A percentile compares a stretch with the other conserved stretches of the same genome.
Evolutionary conservation across 1,140 invertebrate genomes (phyloP).

Genomic region (Eupristina koningsbergeri): DNA sequence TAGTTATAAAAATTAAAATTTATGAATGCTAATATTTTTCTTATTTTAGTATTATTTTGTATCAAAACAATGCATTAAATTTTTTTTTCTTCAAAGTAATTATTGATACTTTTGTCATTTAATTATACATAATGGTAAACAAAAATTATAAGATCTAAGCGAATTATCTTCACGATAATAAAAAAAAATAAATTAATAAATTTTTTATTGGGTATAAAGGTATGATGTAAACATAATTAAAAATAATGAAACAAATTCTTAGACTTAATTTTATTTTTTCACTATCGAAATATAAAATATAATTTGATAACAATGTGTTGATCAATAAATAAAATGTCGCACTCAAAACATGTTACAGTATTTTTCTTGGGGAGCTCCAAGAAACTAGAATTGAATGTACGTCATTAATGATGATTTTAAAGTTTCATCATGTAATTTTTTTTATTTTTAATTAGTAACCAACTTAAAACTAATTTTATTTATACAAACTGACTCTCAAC

Average conservation of each 20-base stretch:
- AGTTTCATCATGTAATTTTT: slow-evolving; percentile 1
- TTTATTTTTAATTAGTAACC: slow-evolving; percentile 26
- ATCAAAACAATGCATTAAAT: too few species aligned
- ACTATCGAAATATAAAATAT: slow-evolving; percentile 52
- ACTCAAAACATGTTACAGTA: slow-evolving; percentile 40
- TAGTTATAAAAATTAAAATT: too few species aligned
- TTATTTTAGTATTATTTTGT: too few species aligned
- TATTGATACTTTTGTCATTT: too few species aligned
- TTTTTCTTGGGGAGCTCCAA: slow-evolving; percentile 16
- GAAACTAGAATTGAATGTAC: slow-evolving; percentile 33
- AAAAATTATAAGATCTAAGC: too few species aligned
- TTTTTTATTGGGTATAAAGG: not conserved
- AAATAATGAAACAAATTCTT: not conserved
- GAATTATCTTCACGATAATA: too few species aligned
- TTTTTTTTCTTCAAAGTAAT: too few species aligned
- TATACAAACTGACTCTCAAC: slow-evolving; percentile 44
- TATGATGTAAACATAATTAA: not conserved
- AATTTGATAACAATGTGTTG: slow-evolving; percentile 49
- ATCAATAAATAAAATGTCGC: slow-evolving; percentile 47
- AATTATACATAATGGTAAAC: too few species aligned
- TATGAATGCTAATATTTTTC: too few species aligned
- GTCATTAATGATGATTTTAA: slow-evolving; percentile 20
- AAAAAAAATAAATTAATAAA: too few species aligned
- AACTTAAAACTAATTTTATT: slow-evolving; percentile 37
- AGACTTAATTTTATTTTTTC: slow-evolving; percentile 46